Evolutionary conservation across 2,113 vertebrate species (phyloP).

Genomic region (Entosphenus tridentatus): DNA sequence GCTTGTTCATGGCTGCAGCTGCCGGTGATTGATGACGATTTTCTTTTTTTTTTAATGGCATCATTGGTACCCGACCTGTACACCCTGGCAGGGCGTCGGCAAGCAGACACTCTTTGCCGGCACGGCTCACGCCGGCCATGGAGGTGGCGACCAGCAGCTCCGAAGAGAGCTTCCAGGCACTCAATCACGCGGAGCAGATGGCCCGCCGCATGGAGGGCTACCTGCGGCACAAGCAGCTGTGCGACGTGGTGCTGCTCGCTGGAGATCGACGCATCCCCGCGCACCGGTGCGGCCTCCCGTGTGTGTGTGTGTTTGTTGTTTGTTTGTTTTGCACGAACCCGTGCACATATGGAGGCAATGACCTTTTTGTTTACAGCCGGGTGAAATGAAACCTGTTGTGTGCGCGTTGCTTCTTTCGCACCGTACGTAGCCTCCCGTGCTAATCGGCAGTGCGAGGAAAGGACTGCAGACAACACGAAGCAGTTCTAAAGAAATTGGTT

Average conservation of each 20-base stretch:
- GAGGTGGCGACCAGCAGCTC: conserved; percentile 73
- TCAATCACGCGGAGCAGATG: conserved; percentile 72
- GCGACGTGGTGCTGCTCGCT: conserved; percentile 72
- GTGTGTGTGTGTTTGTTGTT: too few species aligned
- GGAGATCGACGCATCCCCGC: conserved; percentile 84
- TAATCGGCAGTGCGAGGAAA: not conserved
- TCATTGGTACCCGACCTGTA: too few species aligned
- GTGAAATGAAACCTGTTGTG: too few species aligned
- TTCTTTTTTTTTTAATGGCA: too few species aligned
- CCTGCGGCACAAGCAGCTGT: conserved; percentile 61
- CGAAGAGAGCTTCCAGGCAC: conserved; percentile 76
- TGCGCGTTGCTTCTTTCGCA: too few species aligned
- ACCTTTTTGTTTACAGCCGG: too few species aligned
- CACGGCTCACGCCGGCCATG: conserved; percentile 3
- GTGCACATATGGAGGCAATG: not conserved
- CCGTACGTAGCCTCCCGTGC: not conserved
- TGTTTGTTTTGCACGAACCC: not conserved
- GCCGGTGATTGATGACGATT: too few species aligned
- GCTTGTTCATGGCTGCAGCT: too few species aligned
- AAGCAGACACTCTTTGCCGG: conserved; percentile 20
- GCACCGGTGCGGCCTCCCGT: conserved; percentile 40
- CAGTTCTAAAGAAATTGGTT: too few species aligned
- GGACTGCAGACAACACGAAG: not conserved
- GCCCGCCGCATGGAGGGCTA: conserved; percentile 95
- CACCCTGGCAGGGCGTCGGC: conserved; percentile 26